These are phyloP conservation scores for Hirundichthys speculiger DNA, from an alignment of 2,113 vertebrate genomes.

Conservation along the genomic window DNA sequence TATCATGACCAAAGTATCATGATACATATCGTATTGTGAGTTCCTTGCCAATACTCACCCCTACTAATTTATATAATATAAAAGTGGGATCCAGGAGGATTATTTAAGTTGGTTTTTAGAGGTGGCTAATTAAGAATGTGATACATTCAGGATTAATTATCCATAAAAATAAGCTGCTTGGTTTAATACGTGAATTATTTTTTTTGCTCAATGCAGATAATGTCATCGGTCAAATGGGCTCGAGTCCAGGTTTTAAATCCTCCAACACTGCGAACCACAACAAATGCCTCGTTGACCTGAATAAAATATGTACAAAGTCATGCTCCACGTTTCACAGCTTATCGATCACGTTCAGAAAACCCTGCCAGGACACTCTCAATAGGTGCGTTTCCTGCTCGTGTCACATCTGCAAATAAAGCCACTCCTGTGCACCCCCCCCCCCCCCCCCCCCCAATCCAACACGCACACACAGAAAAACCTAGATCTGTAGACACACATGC, in stretches of 20 bases:
- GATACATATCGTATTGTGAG: too few relatives aligned
- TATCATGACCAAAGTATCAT: too few relatives aligned
- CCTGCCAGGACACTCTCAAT: conserved; percentile 66
- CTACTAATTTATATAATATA: too few relatives aligned
- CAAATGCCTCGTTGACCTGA: conserved; percentile 67
- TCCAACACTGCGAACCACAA: conserved; percentile 55
- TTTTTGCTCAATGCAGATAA: background rate
- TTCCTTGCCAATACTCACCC: too few relatives aligned
- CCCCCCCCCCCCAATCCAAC: background rate
- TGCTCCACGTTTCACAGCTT: conserved; percentile 59
- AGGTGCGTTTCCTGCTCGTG: conserved; percentile 18
- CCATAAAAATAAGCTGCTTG: too few relatives aligned
- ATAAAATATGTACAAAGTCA: conserved; percentile 20
- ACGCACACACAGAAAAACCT: conserved; percentile 28
- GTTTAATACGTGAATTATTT: too few relatives aligned
- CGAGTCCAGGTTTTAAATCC: conserved; percentile 17
- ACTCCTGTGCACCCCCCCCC: conserved; percentile 27
- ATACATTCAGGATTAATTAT: too few relatives aligned
- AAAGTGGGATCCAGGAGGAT: too few relatives aligned
- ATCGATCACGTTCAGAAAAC: conserved; percentile 78
- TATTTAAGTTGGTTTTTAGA: too few relatives aligned
- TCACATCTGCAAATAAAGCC: conserved; percentile 21
- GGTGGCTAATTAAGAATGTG: too few relatives aligned
- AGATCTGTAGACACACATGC: conserved; percentile 32
- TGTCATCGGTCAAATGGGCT: conserved; percentile 1